Base-by-base conservation (phyloP, 2,797 vertebrate genomes). In the Melanotaenia maccullochi region DNA sequence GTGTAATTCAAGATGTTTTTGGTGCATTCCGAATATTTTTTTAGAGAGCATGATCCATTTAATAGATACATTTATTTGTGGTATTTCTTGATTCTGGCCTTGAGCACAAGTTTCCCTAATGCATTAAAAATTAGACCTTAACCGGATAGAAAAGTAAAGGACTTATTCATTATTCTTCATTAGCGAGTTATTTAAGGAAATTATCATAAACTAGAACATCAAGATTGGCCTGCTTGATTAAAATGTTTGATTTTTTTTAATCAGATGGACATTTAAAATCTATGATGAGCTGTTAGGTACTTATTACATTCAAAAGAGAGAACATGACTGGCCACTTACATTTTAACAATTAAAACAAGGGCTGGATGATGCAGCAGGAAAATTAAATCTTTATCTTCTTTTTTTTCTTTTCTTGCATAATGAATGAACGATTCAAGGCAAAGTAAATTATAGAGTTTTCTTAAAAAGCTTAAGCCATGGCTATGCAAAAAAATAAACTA, bases 211-310 rank as follows among this genome's bases (percentile, higher is more conserved):
- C 22, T 22, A 60, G 62, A 69, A 62, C 13, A 75, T 77, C 77
- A 72, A 44, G 6, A 30, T 59, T 35, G 4, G 30, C 33, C 33
- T 65, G 30, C 56, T 22, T 65, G 57, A 76, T 42, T 82, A 38
- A 64, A 70, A 78, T 67, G 69, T 73, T 71, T 71, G 65, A 78
- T 77, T 28, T 28, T 28, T 72, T 14, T 8, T 65, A 71, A 49
- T 76, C 61, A 78, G 51, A 78, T 68, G 22, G 58, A 69, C 38
- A 20, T 69, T 69, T 13, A 59, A 2, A 54, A 64, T 60, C 8
- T 18, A 68, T 78, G 54, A 66, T 33, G 60, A 71, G 44, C 22
- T 69, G 36, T 18, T n/a, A 67, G 55, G n/a, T 44, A 12, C 36
- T 74, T 30, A 67, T 79, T 75, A 59, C 32, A 75, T 73, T 73